Evolutionary conservation across 1,140 invertebrate species (phyloP), one percentile per base, ranked within the genome.

Genomic region (Lasaia peninsularis): DNA sequence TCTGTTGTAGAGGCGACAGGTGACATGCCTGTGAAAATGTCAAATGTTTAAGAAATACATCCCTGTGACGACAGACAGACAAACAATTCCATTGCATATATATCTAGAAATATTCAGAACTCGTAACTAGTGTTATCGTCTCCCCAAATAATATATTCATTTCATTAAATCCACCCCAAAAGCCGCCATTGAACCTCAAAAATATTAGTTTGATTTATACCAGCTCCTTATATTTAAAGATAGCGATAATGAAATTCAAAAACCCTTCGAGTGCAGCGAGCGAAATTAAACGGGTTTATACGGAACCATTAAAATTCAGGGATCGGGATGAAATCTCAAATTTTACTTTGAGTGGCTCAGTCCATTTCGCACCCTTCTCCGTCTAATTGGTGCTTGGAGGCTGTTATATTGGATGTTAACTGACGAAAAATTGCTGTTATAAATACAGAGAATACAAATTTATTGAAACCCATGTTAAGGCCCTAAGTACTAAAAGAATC

Each of bases 251-350:
- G 14, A 35, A 54, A 32, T 44, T 51, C 53, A 37, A 61, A 50
- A 65, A 60, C 49, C 58, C 50, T 54, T 52, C 51, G 21, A 53
- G 44, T 44, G 24, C 65, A 56, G 56, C 53, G 50, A 63, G 52
- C 44, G 55, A 59, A 57, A 65, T 65, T 58, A 65, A 65, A 62
- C 55, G 50, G 21, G 60, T 66, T 72, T 69, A 69, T 51, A 64
- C 59, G 51, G 48, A 44, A 33, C 60, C 60, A 67, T 69, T 69
- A 69, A 72, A 66, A 72, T 69, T 72, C 69, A 68, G 54, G 57
- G 44, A 62, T 60, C 48, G 55, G 62, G 63, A 63, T 60, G 61
- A 69, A 67, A 62, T 69, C 70, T 65, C 40, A 52, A 65, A 69
- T 61, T 67, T 63, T 52, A 49, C 60, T 65, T 61, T 69, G 62